Conservation (phyloP, 2,888 invertebrate species). For the Trilocha varians region DNA sequence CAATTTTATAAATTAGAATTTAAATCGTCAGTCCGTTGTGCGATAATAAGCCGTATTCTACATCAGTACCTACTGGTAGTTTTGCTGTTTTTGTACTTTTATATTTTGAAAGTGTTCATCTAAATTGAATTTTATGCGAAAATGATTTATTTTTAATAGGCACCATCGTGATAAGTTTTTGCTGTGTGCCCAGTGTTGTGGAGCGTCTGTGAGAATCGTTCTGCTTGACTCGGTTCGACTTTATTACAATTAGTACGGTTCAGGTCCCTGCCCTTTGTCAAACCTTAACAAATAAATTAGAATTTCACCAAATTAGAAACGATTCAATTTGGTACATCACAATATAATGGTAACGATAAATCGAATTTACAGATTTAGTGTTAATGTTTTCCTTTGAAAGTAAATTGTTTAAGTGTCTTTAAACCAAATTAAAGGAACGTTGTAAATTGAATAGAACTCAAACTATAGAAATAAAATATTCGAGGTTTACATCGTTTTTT, state of each 20-base stretch:
- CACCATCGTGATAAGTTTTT: conserved; percentile 11
- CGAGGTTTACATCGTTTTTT: no score
- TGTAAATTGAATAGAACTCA: no score
- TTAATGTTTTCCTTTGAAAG: background rate
- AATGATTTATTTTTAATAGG: conserved; percentile 5
- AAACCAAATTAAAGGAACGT: no score
- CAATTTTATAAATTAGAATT: no score
- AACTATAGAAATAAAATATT: no score
- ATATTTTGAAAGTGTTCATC: no score
- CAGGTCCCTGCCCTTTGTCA: background rate
- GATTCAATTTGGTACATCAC: background rate
- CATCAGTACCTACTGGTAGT: no score
- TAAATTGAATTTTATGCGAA: conserved; percentile 6
- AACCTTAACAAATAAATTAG: background rate
- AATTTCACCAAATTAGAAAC: background rate
- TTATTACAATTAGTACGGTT: background rate
- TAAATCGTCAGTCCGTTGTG: no score
- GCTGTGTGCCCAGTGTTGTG: conserved; percentile 15
- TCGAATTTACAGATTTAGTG: no score
- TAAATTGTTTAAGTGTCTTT: no score
- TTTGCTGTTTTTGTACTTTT: no score
- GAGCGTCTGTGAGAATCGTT: conserved; percentile 11
- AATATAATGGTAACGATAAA: background rate
- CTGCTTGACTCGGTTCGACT: conserved; percentile 8
- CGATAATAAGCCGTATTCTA: no score